Percentiles rank a stretch among this genome's conserved stretches.
Evolutionary conservation across 1,140 invertebrate genomes (phyloP).

Genomic region (Oreohelix idahoensis): DNA sequence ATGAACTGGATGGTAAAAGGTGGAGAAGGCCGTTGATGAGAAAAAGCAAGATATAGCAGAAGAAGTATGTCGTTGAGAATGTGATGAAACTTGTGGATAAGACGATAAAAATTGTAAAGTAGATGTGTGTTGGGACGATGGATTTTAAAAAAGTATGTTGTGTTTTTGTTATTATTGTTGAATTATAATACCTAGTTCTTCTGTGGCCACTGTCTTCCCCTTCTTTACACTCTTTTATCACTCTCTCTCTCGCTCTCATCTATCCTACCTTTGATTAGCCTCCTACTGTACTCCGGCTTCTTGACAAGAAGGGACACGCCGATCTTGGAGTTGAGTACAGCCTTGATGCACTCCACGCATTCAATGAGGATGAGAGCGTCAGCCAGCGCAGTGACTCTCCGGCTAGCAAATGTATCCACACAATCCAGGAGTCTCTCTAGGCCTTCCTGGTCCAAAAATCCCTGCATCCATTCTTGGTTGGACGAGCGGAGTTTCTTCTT

Average conservation of each 20-base stretch:
- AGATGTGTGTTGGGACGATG: too few species aligned
- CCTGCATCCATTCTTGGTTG: constrained; percentile 73
- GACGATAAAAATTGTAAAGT: too few species aligned
- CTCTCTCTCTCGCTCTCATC: neutral
- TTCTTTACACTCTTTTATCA: neutral
- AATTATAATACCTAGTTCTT: too few species aligned
- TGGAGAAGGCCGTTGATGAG: too few species aligned
- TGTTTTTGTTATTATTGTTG: too few species aligned
- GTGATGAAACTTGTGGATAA: too few species aligned
- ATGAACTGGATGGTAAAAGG: too few species aligned
- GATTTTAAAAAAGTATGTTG: too few species aligned
- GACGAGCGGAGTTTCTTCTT: constrained; percentile 70
- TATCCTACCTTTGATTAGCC: constrained; percentile 72
- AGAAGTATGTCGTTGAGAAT: too few species aligned
- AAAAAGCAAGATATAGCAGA: too few species aligned
- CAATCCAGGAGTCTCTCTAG: constrained; percentile 74
- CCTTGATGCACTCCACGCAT: constrained; percentile 61
- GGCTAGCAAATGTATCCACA: constrained; percentile 70
- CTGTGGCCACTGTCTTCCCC: neutral
- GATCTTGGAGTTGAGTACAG: constrained; percentile 75
- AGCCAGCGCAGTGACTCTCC: constrained; percentile 35
- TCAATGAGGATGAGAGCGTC: constrained; percentile 27
- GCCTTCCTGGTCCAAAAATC: constrained; percentile 74
- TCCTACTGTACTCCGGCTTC: constrained; percentile 70
- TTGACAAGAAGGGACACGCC: constrained; percentile 75